Conservation (phyloP, 2,888 invertebrate genomes). For the Lepidochitona cinerea region DNA sequence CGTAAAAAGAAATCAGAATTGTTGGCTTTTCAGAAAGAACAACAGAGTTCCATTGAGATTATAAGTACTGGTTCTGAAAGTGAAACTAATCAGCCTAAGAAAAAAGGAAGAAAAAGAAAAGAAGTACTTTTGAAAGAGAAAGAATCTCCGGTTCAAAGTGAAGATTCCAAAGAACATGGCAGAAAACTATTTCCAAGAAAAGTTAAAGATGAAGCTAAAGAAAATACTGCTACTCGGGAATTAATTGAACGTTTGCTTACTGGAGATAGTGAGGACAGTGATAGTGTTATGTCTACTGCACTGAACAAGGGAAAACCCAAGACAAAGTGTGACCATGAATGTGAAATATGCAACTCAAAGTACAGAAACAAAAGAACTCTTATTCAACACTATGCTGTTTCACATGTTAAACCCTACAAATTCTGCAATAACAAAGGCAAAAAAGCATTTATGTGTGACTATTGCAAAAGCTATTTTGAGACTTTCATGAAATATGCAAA, state of each 20-base stretch:
- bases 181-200: background rate
- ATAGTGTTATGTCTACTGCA: background rate
- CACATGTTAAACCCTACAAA: background rate
- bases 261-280: background rate
- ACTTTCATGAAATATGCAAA: background rate
- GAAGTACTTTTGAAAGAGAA: background rate
- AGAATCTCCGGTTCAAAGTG: background rate
- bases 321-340: background rate
- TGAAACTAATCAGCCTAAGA: background rate
- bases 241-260: background rate
- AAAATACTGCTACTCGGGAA: background rate
- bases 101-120: slow-evolving; percentile 1
- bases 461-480: background rate
- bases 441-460: slow-evolving; percentile 1
- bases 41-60: background rate
- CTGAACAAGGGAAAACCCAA: background rate
- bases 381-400: background rate
- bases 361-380: background rate
- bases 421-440: background rate
- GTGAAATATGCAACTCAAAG: background rate
- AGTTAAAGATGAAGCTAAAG: background rate
- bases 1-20: background rate
- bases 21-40: background rate
- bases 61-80: background rate
- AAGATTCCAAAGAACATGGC: background rate